These are phyloP conservation scores for Margarornis squamiger DNA, from an alignment of 2,797 vertebrate species.

Conservation along the genomic window DNA sequence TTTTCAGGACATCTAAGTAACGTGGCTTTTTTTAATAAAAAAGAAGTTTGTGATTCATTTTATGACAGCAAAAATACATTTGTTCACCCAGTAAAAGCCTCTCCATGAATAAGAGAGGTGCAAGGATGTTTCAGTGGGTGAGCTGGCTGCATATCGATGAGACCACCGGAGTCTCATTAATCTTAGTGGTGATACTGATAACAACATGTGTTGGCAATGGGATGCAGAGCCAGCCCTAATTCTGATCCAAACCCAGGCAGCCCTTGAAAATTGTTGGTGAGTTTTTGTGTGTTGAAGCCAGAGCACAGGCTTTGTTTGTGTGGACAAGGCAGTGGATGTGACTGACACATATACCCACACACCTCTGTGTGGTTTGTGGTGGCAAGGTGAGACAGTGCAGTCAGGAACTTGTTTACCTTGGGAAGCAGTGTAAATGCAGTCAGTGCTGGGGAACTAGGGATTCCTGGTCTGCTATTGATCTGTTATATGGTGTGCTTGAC, in stretches of 20 bases:
- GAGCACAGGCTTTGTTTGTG: not conserved
- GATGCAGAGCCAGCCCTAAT: not conserved
- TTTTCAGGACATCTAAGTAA: not conserved
- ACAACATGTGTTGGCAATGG: fast-evolving
- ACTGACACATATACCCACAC: not conserved
- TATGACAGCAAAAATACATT: not conserved
- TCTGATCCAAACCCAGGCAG: not conserved
- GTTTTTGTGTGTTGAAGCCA: not conserved
- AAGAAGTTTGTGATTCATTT: not conserved
- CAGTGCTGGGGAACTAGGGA: not conserved
- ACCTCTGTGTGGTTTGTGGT: not conserved
- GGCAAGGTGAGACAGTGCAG: not conserved
- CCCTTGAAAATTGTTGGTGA: not conserved
- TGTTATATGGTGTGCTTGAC: not conserved
- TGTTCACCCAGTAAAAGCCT: not conserved
- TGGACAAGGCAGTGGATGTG: not conserved
- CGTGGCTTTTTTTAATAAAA: not conserved
- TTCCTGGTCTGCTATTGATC: not conserved
- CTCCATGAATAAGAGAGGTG: not conserved
- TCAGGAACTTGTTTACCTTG: not conserved
- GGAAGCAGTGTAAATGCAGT: not conserved
- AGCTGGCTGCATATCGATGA: not conserved
- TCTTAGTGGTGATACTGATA: not conserved
- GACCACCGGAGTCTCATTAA: not conserved
- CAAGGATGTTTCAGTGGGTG: not conserved